Base-by-base conservation (phyloP, 2,888 invertebrate species). In the Cataglyphis albicans region DNA sequence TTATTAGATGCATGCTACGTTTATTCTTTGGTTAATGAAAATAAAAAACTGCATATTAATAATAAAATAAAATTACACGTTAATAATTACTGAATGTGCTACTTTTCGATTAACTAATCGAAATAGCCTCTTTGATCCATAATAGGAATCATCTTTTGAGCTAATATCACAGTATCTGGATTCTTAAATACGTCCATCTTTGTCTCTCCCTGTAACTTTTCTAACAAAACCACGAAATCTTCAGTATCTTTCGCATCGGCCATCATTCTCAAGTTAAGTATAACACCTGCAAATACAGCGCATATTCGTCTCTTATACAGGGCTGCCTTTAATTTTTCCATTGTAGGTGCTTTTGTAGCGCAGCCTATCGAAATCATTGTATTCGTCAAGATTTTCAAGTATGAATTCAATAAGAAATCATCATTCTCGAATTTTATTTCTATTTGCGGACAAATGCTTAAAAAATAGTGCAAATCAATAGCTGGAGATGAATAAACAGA, bases 151-250 rank as follows among this genome's bases (percentile, higher is more conserved):
- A 90, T 82, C 64, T 90, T 92, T 21, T 21, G 68, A 6, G 88
- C 21, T 6, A 87, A 67, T 52, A 75, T 80, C 9, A 86, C 68
- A 1, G 88, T 87, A 12, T 75, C 29, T 0, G 89, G 86, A 76
- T 90, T 90, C n/a, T 86, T 90, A n/a, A 92, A 90, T 9, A 89
- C 84, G 59, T 92, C 74, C 87, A 91, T 81, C n/a, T 70, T 86
- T 0, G 89, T 88, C 0, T 86, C 52, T 0, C 91, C 91, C 3
- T 61, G 0, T 0, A 35, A 41, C 0, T 64, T 75, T 0, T 38
- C 7, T 0, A 91, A 21, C 0, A 89, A 10, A 0, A 86, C 64
- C 1, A 82, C 84, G 6, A 92, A 88, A n/a, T 73, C 80, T 35
- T 92, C 91, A 1, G 87, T 70, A 21, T 38, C 12, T 64, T 64